These are phyloP conservation scores for Reticulitermes lucifugus DNA, from an alignment of 2,888 invertebrate species.

Conservation along the genomic window DNA sequence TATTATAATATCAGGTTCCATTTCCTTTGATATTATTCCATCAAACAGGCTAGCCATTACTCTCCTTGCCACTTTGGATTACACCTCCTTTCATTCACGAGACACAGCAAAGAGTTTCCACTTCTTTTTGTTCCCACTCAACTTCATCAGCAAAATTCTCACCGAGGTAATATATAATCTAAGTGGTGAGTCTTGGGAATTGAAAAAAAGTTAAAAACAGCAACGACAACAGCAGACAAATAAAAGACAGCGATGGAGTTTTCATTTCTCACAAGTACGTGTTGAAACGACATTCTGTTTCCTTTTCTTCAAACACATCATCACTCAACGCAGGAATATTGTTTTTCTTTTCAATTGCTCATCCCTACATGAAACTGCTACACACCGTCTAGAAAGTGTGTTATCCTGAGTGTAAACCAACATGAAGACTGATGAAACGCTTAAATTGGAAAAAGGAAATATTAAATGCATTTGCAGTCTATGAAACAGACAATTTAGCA, in stretches of 20 bases:
- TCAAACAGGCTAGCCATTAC: background rate
- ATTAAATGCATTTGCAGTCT: no score
- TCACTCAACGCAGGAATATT: slow-evolving; percentile 24
- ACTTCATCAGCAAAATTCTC: slow-evolving; percentile 30
- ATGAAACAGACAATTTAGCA: no score
- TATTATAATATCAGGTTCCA: background rate
- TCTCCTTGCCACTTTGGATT: background rate
- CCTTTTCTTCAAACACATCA: slow-evolving; percentile 24
- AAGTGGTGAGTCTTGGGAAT: slow-evolving; percentile 13
- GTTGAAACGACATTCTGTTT: slow-evolving; percentile 1
- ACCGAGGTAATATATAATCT: slow-evolving; percentile 22
- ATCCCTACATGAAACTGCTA: background rate
- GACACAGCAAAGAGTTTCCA: background rate
- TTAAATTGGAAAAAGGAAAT: background rate
- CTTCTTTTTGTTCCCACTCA: slow-evolving; percentile 19
- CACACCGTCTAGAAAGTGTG: background rate
- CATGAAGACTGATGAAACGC: background rate
- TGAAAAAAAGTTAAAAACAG: slow-evolving; percentile 30
- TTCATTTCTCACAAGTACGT: slow-evolving; percentile 7
- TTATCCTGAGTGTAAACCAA: background rate
- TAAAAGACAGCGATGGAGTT: background rate
- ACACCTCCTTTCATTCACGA: background rate
- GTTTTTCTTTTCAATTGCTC: slow-evolving; percentile 2
- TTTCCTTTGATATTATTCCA: slow-evolving; percentile 18
- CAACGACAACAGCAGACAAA: background rate